Evolutionary conservation across 2,113 vertebrate genomes (phyloP), one percentile per base, ranked within the genome.

Genomic region (Epinephelus moara): DNA sequence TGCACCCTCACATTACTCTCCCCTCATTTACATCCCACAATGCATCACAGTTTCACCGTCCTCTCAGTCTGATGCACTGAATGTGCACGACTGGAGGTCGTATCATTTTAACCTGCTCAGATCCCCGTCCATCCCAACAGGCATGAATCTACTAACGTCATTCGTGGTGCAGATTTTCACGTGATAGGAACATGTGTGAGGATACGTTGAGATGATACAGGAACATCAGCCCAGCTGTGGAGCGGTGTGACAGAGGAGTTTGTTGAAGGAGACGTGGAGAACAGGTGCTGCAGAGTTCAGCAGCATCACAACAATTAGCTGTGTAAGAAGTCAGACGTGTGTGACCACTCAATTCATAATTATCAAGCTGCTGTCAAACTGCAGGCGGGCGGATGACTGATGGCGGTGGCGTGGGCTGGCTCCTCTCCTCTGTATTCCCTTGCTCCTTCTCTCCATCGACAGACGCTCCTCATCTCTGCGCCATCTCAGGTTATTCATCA

Each of bases 401-500:
- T 84, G 85, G 37, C 33, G 33, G 33, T 21, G 64, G 33, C 13
- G 42, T 49, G 9, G 37, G 49, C 61, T 70, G 6, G 1, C 0
- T n/a, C 55, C 37, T 40, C 57, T 62, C 69, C 53, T 78, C 72
- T 13, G 10, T 55, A 11, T 37, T 61, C 70, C 63, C 67, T 79
- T 59, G 4, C 15, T 47, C 52, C 47, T 47, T 40, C 67, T 18
- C 83, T 57, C 47, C 73, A 23, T 63, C 27, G 37, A 78, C 80
- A 60, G 74, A 60, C 52, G 1, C 71, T 68, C 69, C 57, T 85
- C 87, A 42, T 84, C 73, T 64, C 78, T 4, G 70, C 72, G 14
- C 66, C 66, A 17, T 67, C 76, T 80, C 68, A 21, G 55, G 15
- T 74, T 88, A 69, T 88, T 80, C 23, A 81, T 91, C 81, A 88